These are phyloP conservation scores for Nomada fucata DNA, from an alignment of 2,888 invertebrate species.

Conservation along the genomic window DNA sequence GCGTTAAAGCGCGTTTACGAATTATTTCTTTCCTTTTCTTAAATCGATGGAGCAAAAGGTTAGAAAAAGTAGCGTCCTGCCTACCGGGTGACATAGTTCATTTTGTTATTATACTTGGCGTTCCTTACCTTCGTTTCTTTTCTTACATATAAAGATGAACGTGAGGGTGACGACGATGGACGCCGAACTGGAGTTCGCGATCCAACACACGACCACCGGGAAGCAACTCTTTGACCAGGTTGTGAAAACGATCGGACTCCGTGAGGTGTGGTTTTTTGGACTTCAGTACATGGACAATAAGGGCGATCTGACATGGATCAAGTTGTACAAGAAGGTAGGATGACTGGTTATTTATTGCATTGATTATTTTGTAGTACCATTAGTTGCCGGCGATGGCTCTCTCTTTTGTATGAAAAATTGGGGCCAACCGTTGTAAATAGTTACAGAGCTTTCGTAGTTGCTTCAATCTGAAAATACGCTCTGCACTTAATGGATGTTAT, in stretches of 20 bases:
- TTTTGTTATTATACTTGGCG: not conserved
- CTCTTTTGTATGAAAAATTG: not conserved
- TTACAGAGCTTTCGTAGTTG: slow-evolving; percentile 20
- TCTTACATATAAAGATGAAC: slow-evolving; percentile 92
- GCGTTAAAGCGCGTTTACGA: not conserved
- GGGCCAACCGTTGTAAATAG: not conserved
- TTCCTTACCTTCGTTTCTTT: slow-evolving; percentile 41
- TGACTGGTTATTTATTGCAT: slow-evolving; percentile 32
- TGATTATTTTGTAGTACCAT: not conserved
- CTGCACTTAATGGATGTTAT: not conserved
- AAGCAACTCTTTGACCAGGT: slow-evolving; percentile 99
- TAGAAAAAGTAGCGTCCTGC: slow-evolving; percentile 17
- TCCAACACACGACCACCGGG: slow-evolving; percentile 99
- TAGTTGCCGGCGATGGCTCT: not conserved
- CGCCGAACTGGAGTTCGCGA: slow-evolving; percentile 99
- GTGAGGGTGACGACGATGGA: slow-evolving; percentile 99
- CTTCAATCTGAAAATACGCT: slow-evolving; percentile 17
- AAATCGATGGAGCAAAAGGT: not conserved
- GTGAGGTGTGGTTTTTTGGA: slow-evolving; percentile 99
- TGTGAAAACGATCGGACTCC: slow-evolving; percentile 99
- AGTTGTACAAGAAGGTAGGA: slow-evolving; percentile 99
- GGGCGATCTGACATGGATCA: slow-evolving; percentile 99
- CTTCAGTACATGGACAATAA: slow-evolving; percentile 99
- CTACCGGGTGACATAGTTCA: slow-evolving; percentile 26
- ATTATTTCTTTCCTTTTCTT: not conserved